These are phyloP conservation scores for Petrolisthes cinctipes DNA, from an alignment of 2,888 invertebrate genomes.

Conservation along the genomic window DNA sequence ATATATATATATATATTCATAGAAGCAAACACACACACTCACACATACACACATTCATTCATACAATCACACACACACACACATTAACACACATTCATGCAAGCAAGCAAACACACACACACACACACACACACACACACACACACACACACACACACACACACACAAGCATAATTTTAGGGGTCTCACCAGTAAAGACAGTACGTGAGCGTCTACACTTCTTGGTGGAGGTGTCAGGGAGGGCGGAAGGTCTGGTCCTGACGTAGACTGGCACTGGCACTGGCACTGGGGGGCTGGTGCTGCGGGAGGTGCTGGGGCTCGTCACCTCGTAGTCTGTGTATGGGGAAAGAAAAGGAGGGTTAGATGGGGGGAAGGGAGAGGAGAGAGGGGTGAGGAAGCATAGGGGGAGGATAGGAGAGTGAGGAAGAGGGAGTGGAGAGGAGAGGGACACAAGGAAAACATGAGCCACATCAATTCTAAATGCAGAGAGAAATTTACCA, in stretches of 20 bases:
- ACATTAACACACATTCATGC: too few relatives aligned
- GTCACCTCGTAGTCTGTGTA: conserved; percentile 56
- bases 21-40: too few relatives aligned
- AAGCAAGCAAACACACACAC: too few relatives aligned
- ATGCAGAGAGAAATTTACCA: too few relatives aligned
- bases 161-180: not conserved
- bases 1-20: too few relatives aligned
- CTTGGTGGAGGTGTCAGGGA: conserved; percentile 59
- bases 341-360: not conserved
- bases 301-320: conserved; percentile 46
- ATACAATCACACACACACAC: too few relatives aligned
- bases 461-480: not conserved
- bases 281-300: conserved; percentile 49
- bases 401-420: not conserved
- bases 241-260: conserved; percentile 42
- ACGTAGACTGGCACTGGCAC: conserved; percentile 56
- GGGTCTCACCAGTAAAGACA: conserved; percentile 51
- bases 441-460: not conserved
- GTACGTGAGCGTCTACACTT: conserved; percentile 54
- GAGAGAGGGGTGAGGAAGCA: too few relatives aligned
- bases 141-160: conserved; percentile 18
- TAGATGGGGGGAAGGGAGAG: not conserved
- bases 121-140: conserved; percentile 18
- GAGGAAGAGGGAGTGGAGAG: not conserved
- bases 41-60: too few relatives aligned